A percentile compares a stretch with the other conserved stretches of the same genome.
Conservation (phyloP, 1,140 invertebrate genomes). For the Zaprionus inermis region DNA sequence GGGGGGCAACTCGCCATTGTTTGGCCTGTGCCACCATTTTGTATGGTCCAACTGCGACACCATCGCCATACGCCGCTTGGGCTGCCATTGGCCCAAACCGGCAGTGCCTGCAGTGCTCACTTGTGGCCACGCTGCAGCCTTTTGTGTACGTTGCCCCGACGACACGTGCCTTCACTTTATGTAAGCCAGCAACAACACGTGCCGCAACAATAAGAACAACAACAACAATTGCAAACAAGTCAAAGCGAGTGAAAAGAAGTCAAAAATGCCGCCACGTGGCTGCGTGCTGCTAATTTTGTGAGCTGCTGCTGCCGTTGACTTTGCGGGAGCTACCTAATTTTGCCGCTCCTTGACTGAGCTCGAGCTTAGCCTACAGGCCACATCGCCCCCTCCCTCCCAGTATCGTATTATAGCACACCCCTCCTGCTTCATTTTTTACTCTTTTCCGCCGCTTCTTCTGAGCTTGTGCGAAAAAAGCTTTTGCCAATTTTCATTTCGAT, state of each 20-base stretch:
- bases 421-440: neutral
- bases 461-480: conserved; percentile 35
- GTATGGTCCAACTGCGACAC: neutral
- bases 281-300: conserved; percentile 67
- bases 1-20: neutral
- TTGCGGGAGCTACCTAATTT: conserved; percentile 74
- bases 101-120: conserved; percentile 28
- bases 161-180: conserved; percentile 70
- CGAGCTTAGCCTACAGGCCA: conserved; percentile 5
- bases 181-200: conserved; percentile 16
- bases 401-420: neutral
- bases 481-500: conserved; percentile 70
- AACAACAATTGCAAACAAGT: conserved; percentile 40
- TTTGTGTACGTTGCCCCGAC: conserved; percentile 33
- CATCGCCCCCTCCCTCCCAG: too few relatives aligned
- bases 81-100: neutral
- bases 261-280: conserved; percentile 70
- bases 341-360: conserved; percentile 52
- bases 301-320: conserved; percentile 35
- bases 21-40: conserved; percentile 4
- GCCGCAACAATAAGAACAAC: conserved; percentile 27
- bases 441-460: neutral
- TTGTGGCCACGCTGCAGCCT: conserved; percentile 22
- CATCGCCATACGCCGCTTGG: neutral
- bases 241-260: conserved; percentile 58